Evolutionary conservation across 2,888 invertebrate genomes (phyloP), one percentile per base, ranked within the genome.

Genomic region (Koerneria pararmatus): DNA sequence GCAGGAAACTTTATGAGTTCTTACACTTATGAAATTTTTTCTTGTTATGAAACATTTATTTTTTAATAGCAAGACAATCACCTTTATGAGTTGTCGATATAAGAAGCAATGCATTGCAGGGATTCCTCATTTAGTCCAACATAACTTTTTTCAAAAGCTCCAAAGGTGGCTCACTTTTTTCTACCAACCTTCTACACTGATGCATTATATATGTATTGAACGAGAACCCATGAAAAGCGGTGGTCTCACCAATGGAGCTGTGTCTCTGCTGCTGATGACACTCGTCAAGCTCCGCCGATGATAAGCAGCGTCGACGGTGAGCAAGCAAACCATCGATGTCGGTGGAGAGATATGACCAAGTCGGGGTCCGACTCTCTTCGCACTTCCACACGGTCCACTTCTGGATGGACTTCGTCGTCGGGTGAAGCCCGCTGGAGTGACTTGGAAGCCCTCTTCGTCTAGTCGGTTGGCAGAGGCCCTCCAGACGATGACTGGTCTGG

Each of bases 291-390:
- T 3, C 27, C 53, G 54, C 19, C 58, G 31, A 24, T 31, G 31
- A 34, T 54, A 22, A 19, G 54, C 53, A 29, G 48, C 53, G 46
- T 65, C 58, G 4, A 65, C 65, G 2, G 65, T 65, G 6, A 65
- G 57, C 48, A 58, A 31, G 5, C 24, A 27, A 19, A 8, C 41
- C 31, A 22, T 27, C 15, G 48, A 24, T 15, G 65, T 34, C 27
- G 65, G 72, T 4, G 72, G 72, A 11, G 60, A 60, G 54, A 66
- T 64, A 56, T 72, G 72, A 1, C 72, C 72, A 1, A 67, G 34
- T 19, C 61, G 53, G n/a, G 65, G 61, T 4, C 72, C 72, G n/a
- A 72, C 69, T 15, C 72, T 37, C 27, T 63, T 32, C 5, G 3
- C 19, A 19, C 41, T 41, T 19, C 8, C 19, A 8, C 11, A 11